A percentile compares a stretch with the other conserved stretches of the same genome.
Evolutionary conservation across 2,888 invertebrate genomes (phyloP).

Genomic region (Melanargia galathea): DNA sequence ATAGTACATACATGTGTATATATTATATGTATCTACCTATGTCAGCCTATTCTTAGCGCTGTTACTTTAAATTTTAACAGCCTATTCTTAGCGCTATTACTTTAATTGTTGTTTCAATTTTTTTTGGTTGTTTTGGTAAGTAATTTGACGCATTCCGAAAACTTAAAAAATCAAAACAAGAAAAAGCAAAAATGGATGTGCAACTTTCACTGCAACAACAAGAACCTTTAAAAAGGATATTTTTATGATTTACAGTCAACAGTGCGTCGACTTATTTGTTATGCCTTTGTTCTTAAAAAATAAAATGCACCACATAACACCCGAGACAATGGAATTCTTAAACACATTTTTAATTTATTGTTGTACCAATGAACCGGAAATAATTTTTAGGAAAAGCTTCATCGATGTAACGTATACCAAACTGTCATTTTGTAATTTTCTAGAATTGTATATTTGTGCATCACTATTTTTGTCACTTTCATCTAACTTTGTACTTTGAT

Average conservation of each 20-base stretch:
- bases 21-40: background rate
- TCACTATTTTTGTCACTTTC: no score
- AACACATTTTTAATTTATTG: conserved; percentile 1
- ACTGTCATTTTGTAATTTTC: background rate
- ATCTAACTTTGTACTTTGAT: no score
- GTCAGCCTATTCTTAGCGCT: no score
- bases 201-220: background rate
- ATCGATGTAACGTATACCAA: no score
- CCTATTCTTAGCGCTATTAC: no score
- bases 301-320: conserved; percentile 23
- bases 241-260: conserved; percentile 34
- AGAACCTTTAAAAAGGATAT: conserved; percentile 3
- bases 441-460: background rate
- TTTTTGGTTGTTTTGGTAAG: no score
- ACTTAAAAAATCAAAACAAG: background rate
- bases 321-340: conserved; percentile 32
- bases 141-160: no score
- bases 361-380: background rate
- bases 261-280: conserved; percentile 33
- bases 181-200: background rate
- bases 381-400: background rate
- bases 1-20: background rate
- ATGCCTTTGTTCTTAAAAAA: conserved; percentile 38
- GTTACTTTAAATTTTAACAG: no score
- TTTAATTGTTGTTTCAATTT: no score